Evolutionary conservation across 2,888 invertebrate species (phyloP), one percentile per base, ranked within the genome.

Genomic region (Mylabris sibirica): DNA sequence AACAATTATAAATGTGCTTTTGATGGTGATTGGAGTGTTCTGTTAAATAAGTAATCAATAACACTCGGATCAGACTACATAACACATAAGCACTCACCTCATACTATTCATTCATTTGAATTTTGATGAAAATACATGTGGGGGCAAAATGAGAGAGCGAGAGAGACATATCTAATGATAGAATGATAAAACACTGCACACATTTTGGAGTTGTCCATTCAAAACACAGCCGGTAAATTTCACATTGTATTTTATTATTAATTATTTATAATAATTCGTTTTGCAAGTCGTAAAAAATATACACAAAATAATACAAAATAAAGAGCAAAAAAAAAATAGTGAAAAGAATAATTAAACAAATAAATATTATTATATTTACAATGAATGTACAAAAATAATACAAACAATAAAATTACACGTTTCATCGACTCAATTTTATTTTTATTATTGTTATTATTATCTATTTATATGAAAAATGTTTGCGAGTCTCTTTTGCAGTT

Each of bases 311-410:
- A 83, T 84, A 84, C 83, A 84, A 84, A 83, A 83, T 81, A 82
- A 83, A 35, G 35, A 35, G 35, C 12, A 12, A 38, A 14, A 38
- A 34, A 8, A 38, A 38, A 14, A 14, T 12, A 14, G 38, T 6
- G 12, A 38, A 38, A 38, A 17, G 44, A 82, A 75, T 74, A 79
- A 78, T 77, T 79, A 78, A 84, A 83, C 81, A 84, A 85, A 85
- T 84, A 85, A 85, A 84, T 85, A 85, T 63, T 82, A 82, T 82
- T 30, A 81, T 85, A 85, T 85, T 78, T 85, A 85, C 85, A 85
- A 78, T 75, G 79, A 84, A 84, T 85, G 80, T 85, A 85, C 85
- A 85, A 84, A 85, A 85, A 85, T 83, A 82, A 85, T 84, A 84
- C 83, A 85, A 82, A 76, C 66, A 76, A 76, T 75, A 73, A 76